Percentiles rank a stretch among this genome's conserved stretches.
These are phyloP conservation scores for Drosophila saltans DNA, from an alignment of 1,140 invertebrate species.

Conservation along the genomic window DNA sequence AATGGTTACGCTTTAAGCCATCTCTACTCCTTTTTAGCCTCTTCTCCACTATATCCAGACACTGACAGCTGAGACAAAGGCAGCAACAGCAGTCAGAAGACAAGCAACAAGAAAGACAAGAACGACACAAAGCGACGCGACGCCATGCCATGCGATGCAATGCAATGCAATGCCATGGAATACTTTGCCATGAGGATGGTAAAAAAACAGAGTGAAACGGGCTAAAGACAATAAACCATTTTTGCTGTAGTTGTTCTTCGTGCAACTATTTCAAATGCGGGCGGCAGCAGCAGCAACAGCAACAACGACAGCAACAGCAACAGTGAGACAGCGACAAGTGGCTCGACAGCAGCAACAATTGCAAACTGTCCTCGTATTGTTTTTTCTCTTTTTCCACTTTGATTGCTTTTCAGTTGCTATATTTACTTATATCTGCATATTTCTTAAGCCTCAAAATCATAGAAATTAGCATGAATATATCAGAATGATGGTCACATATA, in stretches of 20 bases:
- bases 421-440: not conserved
- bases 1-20: slow-evolving; percentile 11
- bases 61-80: slow-evolving; percentile 55
- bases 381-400: slow-evolving; percentile 35
- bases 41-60: slow-evolving; percentile 11
- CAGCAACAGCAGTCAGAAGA: slow-evolving; percentile 26
- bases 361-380: slow-evolving; percentile 50
- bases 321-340: slow-evolving; percentile 53
- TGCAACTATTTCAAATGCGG: slow-evolving; percentile 38
- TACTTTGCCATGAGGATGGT: not conserved
- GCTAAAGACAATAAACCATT: slow-evolving; percentile 58
- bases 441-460: slow-evolving; percentile 3
- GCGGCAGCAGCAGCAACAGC: slow-evolving; percentile 24
- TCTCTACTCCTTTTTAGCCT: not conserved
- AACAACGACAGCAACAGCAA: slow-evolving; percentile 27
- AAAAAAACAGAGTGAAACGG: not conserved
- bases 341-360: slow-evolving; percentile 64
- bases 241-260: slow-evolving; percentile 27
- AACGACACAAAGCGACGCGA: slow-evolving; percentile 16
- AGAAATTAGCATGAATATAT: slow-evolving; percentile 10
- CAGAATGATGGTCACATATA: slow-evolving; percentile 14
- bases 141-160: slow-evolving; percentile 7
- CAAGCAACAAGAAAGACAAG: slow-evolving; percentile 32
- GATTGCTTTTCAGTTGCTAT: slow-evolving; percentile 19
- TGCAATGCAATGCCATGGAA: slow-evolving; percentile 16